Evolutionary conservation across 2,797 vertebrate genomes (phyloP).

Genomic region (Sebastes ruberrimus): DNA sequence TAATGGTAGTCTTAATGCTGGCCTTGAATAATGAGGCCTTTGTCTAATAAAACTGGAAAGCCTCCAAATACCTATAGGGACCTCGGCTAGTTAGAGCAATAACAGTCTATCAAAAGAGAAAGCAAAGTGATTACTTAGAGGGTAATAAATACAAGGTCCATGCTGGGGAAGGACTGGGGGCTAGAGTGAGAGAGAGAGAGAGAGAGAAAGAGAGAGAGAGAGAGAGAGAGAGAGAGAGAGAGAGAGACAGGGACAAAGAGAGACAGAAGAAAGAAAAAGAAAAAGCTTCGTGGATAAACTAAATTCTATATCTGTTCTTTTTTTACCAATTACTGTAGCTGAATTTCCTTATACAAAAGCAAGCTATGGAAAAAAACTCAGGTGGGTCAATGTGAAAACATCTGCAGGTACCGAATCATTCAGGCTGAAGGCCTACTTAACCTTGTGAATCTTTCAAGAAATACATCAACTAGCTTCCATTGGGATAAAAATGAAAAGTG

Average conservation of each 20-base stretch:
- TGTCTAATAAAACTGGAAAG: slow-evolving; percentile 85
- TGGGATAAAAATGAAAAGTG: slow-evolving; percentile 7
- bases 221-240: slow-evolving; percentile 14
- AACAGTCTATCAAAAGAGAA: slow-evolving; percentile 85
- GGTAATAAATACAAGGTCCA: slow-evolving; percentile 82
- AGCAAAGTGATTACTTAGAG: slow-evolving; percentile 83
- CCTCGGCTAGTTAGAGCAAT: slow-evolving; percentile 80
- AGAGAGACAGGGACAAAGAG: slow-evolving; percentile 47
- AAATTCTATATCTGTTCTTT: slow-evolving; percentile 43
- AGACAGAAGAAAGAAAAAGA: slow-evolving; percentile 36
- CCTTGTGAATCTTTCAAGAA: slow-evolving; percentile 43
- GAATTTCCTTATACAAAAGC: background rate
- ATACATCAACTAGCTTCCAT: slow-evolving; percentile 11
- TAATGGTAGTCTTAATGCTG: slow-evolving; percentile 79
- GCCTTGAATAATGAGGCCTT: slow-evolving; percentile 84
- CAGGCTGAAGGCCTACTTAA: slow-evolving; percentile 15
- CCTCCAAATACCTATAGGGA: slow-evolving; percentile 86
- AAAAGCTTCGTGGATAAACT: slow-evolving; percentile 15
- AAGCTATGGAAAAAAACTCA: background rate
- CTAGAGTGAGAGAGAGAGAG: slow-evolving; percentile 39
- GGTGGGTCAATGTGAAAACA: background rate
- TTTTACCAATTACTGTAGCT: slow-evolving; percentile 33
- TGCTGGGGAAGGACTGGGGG: slow-evolving; percentile 73
- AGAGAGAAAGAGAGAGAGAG: slow-evolving; percentile 41
- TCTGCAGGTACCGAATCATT: slow-evolving; percentile 5